Conservation (phyloP, 2,797 vertebrate genomes). For the Glossophaga mutica region DNA sequence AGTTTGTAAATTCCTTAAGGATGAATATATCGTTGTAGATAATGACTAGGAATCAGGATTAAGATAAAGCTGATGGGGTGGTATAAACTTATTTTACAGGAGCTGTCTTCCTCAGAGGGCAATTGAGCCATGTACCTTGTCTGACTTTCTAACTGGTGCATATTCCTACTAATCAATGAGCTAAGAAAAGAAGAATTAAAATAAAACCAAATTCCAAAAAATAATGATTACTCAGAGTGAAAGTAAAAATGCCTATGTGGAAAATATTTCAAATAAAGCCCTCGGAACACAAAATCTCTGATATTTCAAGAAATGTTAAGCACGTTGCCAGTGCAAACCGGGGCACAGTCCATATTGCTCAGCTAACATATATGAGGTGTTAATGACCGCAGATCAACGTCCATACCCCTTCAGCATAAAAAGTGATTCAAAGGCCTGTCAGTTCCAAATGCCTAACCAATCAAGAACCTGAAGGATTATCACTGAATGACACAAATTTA, state of each 20-base stretch:
- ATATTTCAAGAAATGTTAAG: slow-evolving; percentile 57
- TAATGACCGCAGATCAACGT: slow-evolving; percentile 65
- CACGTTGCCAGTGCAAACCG: slow-evolving; percentile 36
- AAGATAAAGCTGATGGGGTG: not conserved
- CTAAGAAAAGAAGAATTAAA: slow-evolving; percentile 45
- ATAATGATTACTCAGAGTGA: not conserved
- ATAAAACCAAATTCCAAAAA: slow-evolving; percentile 39
- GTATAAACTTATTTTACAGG: not conserved
- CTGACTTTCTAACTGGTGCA: not conserved
- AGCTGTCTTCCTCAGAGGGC: not conserved
- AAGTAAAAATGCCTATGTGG: not conserved
- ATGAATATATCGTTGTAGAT: not conserved
- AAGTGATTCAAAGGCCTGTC: slow-evolving; percentile 28
- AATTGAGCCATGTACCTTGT: not conserved
- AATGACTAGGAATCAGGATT: not conserved
- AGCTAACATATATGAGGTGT: slow-evolving; percentile 36
- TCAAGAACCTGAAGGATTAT: slow-evolving; percentile 60
- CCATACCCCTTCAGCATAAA: slow-evolving; percentile 28
- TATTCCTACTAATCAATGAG: not conserved
- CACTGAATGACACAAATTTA: slow-evolving; percentile 47
- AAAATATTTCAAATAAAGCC: slow-evolving; percentile 60
- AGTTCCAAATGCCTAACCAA: slow-evolving; percentile 43
- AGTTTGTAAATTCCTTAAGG: not conserved
- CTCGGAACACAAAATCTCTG: slow-evolving; percentile 51
- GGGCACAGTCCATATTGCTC: slow-evolving; percentile 19